phyloP scores from a whole-genome alignment of 2,888 invertebrate genomes.

The Pasiphila rectangulata region DNA sequence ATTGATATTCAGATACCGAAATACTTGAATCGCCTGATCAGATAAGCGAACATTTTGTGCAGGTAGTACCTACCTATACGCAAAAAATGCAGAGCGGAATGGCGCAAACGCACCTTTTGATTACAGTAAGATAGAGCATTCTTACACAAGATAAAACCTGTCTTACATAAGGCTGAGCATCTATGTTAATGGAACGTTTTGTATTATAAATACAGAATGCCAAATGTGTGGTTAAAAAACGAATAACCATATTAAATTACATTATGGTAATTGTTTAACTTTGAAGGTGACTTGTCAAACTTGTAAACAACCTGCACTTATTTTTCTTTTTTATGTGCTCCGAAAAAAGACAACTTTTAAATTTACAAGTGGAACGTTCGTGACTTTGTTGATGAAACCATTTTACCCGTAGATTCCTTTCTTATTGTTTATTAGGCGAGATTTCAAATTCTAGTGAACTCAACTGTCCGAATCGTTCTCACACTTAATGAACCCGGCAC shows the following conservation, averaged over 20 bases:
- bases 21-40: not conserved
- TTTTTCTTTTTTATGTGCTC: constrained; percentile 18
- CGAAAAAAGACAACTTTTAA: constrained; percentile 11
- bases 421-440: too few species aligned
- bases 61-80: not conserved
- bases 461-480: too few species aligned
- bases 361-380: not conserved
- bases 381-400: too few species aligned
- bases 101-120: constrained; percentile 10
- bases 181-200: constrained; percentile 69
- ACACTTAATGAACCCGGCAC: too few species aligned
- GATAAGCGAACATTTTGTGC: not conserved
- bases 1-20: not conserved
- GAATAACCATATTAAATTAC: constrained; percentile 30
- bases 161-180: constrained; percentile 69
- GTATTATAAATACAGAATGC: constrained; percentile 43
- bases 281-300: constrained; percentile 24
- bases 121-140: constrained; percentile 19
- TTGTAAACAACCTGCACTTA: constrained; percentile 16
- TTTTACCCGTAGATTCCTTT: too few species aligned
- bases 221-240: constrained; percentile 28
- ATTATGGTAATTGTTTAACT: constrained; percentile 22
- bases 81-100: constrained; percentile 2
- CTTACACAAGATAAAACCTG: constrained; percentile 55
- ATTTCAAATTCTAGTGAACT: too few species aligned